Evolutionary conservation across 2,888 invertebrate species (phyloP), one percentile per base, ranked within the genome.

Genomic region (Chromoteleia sp.): DNA sequence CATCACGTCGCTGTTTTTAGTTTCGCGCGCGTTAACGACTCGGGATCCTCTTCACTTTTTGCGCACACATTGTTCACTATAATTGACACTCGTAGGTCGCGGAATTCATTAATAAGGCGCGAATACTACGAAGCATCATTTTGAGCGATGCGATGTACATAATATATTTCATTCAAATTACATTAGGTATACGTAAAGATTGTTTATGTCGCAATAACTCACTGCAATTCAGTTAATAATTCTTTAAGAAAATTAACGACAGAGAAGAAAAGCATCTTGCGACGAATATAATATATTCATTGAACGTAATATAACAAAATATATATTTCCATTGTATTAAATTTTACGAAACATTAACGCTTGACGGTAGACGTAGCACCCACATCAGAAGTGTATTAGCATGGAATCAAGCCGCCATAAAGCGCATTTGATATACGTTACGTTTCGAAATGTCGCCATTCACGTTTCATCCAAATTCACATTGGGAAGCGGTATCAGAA

Each of bases 341-440:
- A 73, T 73, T 73, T 73, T 19, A 73, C 63, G 73, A 63, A 73
- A 73, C 73, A 73, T 73, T 63, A 73, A 54, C 63, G 29, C 29
- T 21, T 36, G 43, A 52, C 73, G 43, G 19, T 54, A 59, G 52
- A 61, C 63, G 45, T 41, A 54, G 17, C 30, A 17, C 17, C 12
- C 52, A 48, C 45, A 63, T 73, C 54, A 73, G 61, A 61, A 63
- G 73, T 63, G 25, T 63, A 73, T 73, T 73, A 73, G 41, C 54
- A 12, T 19, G 63, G 17, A 48, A 52, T 67, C 36, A 30, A 74
- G 41, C 8, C 25, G 21, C 21, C 54, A 45, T 63, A 56, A 74
- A 74, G 41, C 39, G 39, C 63, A 39, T 63, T 74, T 48, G 56
- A 48, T 65, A 14, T 25, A 39, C 65, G 56, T 15, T 61, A 2